Evolutionary conservation across 2,797 vertebrate species (phyloP).

Genomic region (Rhinella marina): DNA sequence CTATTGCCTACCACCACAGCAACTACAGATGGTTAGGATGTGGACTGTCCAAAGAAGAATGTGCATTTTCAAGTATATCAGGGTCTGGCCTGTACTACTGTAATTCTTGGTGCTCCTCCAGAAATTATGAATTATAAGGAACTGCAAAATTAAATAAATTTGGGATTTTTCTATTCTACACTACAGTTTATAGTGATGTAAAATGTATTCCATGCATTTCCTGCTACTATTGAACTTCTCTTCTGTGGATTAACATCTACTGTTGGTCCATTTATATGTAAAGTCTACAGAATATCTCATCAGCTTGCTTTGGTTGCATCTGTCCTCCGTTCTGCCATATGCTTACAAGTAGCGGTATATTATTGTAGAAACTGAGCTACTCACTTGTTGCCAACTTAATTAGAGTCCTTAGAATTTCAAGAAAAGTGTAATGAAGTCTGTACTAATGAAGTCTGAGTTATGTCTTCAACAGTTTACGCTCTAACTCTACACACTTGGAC

Average conservation of each 20-base stretch:
- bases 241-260: neutral
- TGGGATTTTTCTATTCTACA: constrained; percentile 1
- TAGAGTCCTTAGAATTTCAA: neutral
- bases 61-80: neutral
- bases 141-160: constrained; percentile 11
- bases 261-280: neutral
- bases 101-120: constrained; percentile 44
- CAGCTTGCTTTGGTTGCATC: neutral
- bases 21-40: neutral
- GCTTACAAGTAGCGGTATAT: neutral
- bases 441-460: neutral
- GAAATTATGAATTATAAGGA: constrained; percentile 23
- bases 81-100: constrained; percentile 19
- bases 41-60: constrained; percentile 35
- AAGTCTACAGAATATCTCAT: neutral
- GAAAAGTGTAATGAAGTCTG: neutral
- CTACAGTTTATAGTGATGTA: constrained; percentile 5
- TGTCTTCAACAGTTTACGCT: too few relatives aligned
- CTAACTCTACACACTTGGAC: too few relatives aligned
- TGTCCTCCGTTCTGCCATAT: neutral
- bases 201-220: constrained; percentile 12
- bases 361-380: neutral
- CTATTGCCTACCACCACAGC: neutral
- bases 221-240: neutral
- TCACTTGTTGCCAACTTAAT: too few relatives aligned